Base-by-base conservation (phyloP, 2,888 invertebrate genomes). In the Andrena bucephala region DNA sequence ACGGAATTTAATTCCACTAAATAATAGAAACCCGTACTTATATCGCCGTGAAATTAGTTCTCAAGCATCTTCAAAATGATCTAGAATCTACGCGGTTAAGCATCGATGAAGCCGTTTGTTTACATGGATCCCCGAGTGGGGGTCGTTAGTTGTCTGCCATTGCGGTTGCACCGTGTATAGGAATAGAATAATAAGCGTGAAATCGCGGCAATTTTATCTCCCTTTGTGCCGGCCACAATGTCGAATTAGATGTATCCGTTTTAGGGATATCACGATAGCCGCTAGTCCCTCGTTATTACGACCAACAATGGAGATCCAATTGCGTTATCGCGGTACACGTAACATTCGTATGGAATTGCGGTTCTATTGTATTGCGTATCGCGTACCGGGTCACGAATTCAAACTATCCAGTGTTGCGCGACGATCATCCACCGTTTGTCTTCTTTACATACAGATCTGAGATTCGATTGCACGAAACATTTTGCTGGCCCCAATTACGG, bases 281-380 rank as follows among this genome's bases (percentile, higher is more conserved):
- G 33, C 57, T 66, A 10, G 24, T 42, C 36, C 42, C 84, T 73
- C 36, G 67, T 71, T 71, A 76, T 84, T 83, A 60, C 66, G 57
- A 36, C 16, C 59, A 79, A 83, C 84, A 84, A 84, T 84, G 60
- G 84, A 68, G 50, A 36, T 70, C 68, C 65, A 76, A 79, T 84
- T 84, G 79, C 79, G 79, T 79, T 79, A 84, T 75, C 71, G 72
- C 31, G 82, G 66, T 54, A 59, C 10, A 70, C 66, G 75, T 71
- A 79, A 84, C 57, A 65, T 69, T 31, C 54, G 73, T 78, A 78
- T 59, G 65, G 65, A 80, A 85, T 83, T 62, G 70, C 71, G 76
- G 77, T 73, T 75, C 83, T 60, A 87, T 87, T 85, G 87, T 81
- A 42, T 77, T 57, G 87, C 77, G 71, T 71, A 81, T 81, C 69